Base-by-base conservation (phyloP, 2,888 invertebrate genomes). In the Chrysodeixis includens region DNA sequence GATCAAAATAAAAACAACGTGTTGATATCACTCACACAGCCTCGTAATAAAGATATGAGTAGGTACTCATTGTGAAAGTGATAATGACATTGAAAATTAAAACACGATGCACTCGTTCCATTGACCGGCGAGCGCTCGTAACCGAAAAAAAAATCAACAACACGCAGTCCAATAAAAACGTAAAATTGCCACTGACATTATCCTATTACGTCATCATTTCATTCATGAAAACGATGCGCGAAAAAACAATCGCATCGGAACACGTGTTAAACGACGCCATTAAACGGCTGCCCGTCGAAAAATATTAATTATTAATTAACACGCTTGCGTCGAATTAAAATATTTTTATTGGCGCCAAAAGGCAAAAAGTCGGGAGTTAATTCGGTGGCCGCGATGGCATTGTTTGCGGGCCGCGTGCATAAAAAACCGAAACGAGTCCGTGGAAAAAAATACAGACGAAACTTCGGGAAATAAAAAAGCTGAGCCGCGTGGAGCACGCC, bases 281-380 rank as follows among this genome's bases (percentile, higher is more conserved):
- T 94, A 93, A 91, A 92, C 87, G 88, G 86, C 86, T 65, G 86
- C 86, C 85, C 88, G 89, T 90, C 91, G 92, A 93, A 94, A 94
- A 94, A 94, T 94, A 94, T 94, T 94, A 94, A 94, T 94, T 92
- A 94, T 91, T 94, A 94, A 95, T 94, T 94, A 94, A 91, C 92
- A 90, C 86, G 87, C 88, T 85, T 83, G 86, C 85, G 87, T 83
- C 83, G 91, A 93, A 94, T 94, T 94, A 94, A 94, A 94, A 94
- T 95, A 94, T 94, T 94, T 95, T 94, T 93, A 93, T 93, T 89
- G 93, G 91, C 89, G 90, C 90, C 88, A 89, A 93, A 93, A 92
- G 92, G 93, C 92, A 92, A 92, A 93, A 93, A 92, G 90, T 90
- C 86, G 90, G 86, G 88, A 94, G 94, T 95, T 94, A 93, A 94